Evolutionary conservation across 2,797 vertebrate genomes (phyloP).

Genomic region (Enteromius anoplus): DNA sequence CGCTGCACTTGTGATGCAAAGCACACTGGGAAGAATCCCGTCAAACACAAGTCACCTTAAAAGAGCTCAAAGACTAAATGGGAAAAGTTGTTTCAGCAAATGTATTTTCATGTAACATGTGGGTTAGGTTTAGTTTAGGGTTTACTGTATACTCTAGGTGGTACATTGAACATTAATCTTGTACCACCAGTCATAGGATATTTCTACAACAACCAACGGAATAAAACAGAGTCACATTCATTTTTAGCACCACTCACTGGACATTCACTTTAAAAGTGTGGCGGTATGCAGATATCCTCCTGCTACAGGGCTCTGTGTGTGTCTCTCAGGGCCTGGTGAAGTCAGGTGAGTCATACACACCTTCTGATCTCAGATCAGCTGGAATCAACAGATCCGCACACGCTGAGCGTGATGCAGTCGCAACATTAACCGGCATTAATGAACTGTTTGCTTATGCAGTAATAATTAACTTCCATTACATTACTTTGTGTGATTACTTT

Average conservation of each 20-base stretch:
- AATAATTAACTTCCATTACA: constrained; percentile 99
- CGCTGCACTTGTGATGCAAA: neutral
- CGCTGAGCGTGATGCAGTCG: constrained; percentile 87
- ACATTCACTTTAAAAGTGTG: neutral
- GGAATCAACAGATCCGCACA: constrained; percentile 63
- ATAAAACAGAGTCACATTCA: neutral
- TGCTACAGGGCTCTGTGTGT: neutral
- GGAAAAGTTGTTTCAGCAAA: neutral
- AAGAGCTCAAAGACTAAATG: neutral
- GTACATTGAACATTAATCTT: neutral
- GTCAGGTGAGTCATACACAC: constrained; percentile 62
- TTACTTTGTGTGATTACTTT: constrained; percentile 99
- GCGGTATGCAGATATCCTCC: neutral
- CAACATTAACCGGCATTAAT: constrained; percentile 99
- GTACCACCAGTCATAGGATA: neutral
- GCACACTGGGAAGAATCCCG: neutral
- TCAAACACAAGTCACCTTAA: neutral
- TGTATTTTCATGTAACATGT: neutral
- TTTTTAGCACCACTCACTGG: neutral
- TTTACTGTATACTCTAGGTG: neutral
- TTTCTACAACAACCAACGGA: neutral
- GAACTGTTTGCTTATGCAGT: constrained; percentile 99
- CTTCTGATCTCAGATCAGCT: constrained; percentile 74
- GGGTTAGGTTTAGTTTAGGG: neutral
- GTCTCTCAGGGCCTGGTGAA: neutral